Base-by-base conservation (phyloP, 2,113 vertebrate species). In the Epinephelus cyanopodus region DNA sequence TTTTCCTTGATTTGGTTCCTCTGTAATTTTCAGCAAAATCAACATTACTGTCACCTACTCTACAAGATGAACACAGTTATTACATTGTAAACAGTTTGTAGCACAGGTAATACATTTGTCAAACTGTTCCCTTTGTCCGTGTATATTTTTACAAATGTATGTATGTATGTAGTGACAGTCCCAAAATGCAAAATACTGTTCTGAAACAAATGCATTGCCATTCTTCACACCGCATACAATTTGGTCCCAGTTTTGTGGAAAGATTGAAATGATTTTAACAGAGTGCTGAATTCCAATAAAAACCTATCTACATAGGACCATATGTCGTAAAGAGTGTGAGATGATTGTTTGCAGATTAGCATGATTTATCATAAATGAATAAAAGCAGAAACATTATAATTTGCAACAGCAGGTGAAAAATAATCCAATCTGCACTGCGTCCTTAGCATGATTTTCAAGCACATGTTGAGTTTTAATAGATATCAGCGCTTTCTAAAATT, bases 401-500 rank as follows among this genome's bases (percentile, higher is more conserved):
- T 74, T 82, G 61, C 4, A 78, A 53, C 56, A 81, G 75, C 69
- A 86, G 74, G 72, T 70, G 45, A 73, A 33, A 23, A 45, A 23
- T 23, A 39, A 69, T 66, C 37, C 13, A 52, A 54, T 33, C 23
- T 50, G 37, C 19, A 54, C 80, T 25, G 23, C 56, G 66, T 56
- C 72, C 56, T 76, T 68, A 5, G 18, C 27, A 60, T 57, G 57
- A 48, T 70, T 74, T 82, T 37, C 76, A 21, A 19, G 77, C 48
- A 58, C 48, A 82, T 9, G 47, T 68, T 54, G 33, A 86, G 67
- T n/a, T 83, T 72, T 33, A 81, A 74, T 76, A 39, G 58, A 76
- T 78, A 66, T 53, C 23, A 21, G 25, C 60, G 25, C 29, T 79
- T 74, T 79, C 61, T 86, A 77, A 84, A 84, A 76, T 74, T 58